Evolutionary conservation across 2,113 vertebrate genomes (phyloP), one percentile per base, ranked within the genome.

Genomic region (Vulpes ferrilata): DNA sequence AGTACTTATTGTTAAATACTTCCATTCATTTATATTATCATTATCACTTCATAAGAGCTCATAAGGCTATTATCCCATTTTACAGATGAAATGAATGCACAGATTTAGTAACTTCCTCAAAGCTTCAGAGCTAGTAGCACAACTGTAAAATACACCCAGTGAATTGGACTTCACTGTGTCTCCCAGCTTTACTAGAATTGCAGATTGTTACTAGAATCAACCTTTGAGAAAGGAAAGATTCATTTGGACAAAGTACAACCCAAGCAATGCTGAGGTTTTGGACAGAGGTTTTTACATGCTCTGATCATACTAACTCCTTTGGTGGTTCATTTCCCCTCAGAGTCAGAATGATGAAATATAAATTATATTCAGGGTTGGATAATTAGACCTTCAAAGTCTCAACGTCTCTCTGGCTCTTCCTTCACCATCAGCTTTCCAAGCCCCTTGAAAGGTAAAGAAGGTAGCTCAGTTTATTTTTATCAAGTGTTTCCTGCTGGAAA

Each of bases 391-490:
- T 94, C 57, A 73, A 69, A 87, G 71, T 79, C 62, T 51, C 90
- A 64, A 17, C 64, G 94, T 83, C 27, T 90, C 13, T 86, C 51
- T 87, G 12, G 81, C n/a, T 38, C 38, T 60, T 64, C 22, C 23
- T 64, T 27, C 1, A 64, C 74, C n/a, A 88, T n/a, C 65, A 93
- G 20, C 85, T 95, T 67, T 96, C 71, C 69, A 89, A 74, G 76
- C 38, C 30, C 57, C 74, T 95, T 64, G 16, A 25, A 65, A 93
- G 74, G 76, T 57, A 92, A 30, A 84, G 9, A 74, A 93, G n/a
- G 83, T 83, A 43, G 43, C 71, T 93, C 30, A 90, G n/a, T 89
- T 67, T 96, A 59, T 82, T 97, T 96, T 93, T 53, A 82, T 94
- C 30, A 83, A n/a, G 51, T 93, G 79, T 80, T 97, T 91, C 74